These are phyloP conservation scores for Microplitis demolitor DNA, from an alignment of 1,140 invertebrate genomes.

Conservation along the genomic window DNA sequence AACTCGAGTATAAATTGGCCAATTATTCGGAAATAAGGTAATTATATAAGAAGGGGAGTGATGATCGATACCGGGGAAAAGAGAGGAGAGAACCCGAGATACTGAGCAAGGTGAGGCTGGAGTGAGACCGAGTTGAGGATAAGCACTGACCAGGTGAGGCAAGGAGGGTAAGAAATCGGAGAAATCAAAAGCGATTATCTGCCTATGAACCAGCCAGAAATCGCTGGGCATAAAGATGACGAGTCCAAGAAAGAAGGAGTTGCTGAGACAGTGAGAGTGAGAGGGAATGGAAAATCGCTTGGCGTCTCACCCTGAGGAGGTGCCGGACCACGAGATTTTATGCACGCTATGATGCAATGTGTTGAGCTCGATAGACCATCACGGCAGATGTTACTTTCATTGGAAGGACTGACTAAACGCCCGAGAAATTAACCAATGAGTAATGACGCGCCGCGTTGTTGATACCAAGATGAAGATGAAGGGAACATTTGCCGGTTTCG, in stretches of 20 bases:
- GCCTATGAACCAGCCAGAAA: constrained; percentile 57
- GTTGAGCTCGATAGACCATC: constrained; percentile 1
- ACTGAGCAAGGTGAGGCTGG: background rate
- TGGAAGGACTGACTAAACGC: constrained; percentile 36
- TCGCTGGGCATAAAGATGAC: constrained; percentile 39
- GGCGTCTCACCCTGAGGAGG: constrained; percentile 17
- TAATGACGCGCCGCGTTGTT: constrained; percentile 33
- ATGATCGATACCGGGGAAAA: constrained; percentile 48
- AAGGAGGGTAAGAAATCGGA: constrained; percentile 49
- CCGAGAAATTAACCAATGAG: constrained; percentile 47
- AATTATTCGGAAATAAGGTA: constrained; percentile 63
- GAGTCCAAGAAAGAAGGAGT: background rate
- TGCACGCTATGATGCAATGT: background rate
- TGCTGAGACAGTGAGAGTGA: background rate
- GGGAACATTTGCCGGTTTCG: background rate
- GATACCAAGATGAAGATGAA: background rate
- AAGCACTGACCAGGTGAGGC: background rate
- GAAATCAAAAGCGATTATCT: constrained; percentile 63
- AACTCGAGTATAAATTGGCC: constrained; percentile 63
- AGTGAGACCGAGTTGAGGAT: constrained; percentile 24
- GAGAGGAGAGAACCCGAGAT: constrained; percentile 12
- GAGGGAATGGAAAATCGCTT: constrained; percentile 14
- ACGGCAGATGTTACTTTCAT: constrained; percentile 35
- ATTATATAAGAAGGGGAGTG: constrained; percentile 62
- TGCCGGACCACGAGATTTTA: constrained; percentile 13